Evolutionary conservation across 2,797 vertebrate species (phyloP), one percentile per base, ranked within the genome.

Genomic region (Tragelaphus oryx): DNA sequence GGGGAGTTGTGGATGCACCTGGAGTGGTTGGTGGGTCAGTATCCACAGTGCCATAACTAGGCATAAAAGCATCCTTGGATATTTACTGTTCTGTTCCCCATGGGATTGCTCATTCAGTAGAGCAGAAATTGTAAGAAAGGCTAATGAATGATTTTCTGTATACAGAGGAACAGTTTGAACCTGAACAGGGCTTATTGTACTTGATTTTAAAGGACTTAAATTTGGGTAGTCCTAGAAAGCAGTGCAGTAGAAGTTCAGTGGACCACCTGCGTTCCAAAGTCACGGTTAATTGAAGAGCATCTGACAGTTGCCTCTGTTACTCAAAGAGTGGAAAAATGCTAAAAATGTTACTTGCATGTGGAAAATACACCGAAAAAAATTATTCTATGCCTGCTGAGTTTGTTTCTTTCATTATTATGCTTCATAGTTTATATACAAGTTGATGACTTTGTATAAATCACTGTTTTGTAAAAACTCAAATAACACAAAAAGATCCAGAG

Each of bases 251-350:
- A 33, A 48, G 28, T 13, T 8, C 5, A 14, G 81, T 5, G 48
- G 79, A 20, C 46, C 16, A 5, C 5, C 41, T 17, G 3, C 0
- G 0, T 11, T 33, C 30, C n/a, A 3, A 50, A 26, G 10, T 10
- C 6, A 0, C 0, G 0, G 33, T 28, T 37, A 41, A 5, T 24
- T 20, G 0, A 7, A 20, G 48, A 18, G 65, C 30, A 0, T 54
- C 12, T 50, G 59, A 8, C 1, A 11, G 30, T 10, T 50, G 76
- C 26, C 28, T 33, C 71, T 68, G 10, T 55, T 30, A 30, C 1
- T 48, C 33, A 26, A 1, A 62, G 28, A 20, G 7, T 57, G n/a
- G 12, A 24, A 55, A 50, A 14, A 8, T 2, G 28, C 8, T 14
- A 9, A 50, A 75, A 71, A 54, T 16, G 48, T 33, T 30, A 50